Conservation (phyloP, 2,113 vertebrate genomes). For the Sapayoa aenigma region DNA sequence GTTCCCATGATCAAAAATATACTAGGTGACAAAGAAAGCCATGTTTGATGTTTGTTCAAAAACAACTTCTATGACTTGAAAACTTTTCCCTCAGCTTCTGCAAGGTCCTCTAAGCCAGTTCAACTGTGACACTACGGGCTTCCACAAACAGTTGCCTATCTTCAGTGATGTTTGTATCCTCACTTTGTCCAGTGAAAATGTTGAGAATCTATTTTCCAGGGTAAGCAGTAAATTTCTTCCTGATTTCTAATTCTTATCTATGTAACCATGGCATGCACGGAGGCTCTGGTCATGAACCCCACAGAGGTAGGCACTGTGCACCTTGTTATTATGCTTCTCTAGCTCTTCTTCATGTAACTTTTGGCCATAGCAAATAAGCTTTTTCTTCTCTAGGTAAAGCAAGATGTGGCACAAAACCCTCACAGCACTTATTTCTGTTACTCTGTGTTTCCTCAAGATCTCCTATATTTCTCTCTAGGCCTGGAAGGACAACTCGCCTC, state of each 20-base stretch:
- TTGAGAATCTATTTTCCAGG: not conserved
- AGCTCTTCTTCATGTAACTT: not conserved
- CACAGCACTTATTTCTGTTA: not conserved
- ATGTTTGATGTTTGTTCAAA: not conserved
- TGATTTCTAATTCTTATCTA: not conserved
- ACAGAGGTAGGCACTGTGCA: not conserved
- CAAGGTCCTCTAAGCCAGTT: not conserved
- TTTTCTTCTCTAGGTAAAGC: not conserved
- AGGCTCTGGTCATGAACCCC: rapidly evolving
- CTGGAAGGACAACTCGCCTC: not conserved
- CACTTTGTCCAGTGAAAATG: not conserved
- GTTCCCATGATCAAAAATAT: not conserved
- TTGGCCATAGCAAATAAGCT: not conserved
- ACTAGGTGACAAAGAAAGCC: not conserved
- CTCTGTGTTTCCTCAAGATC: not conserved
- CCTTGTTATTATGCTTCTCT: not conserved
- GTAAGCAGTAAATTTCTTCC: not conserved
- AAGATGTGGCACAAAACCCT: not conserved
- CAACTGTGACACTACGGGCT: not conserved
- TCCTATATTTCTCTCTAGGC: not conserved
- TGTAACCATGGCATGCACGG: not conserved
- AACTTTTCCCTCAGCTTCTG: not conserved
- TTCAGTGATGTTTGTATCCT: not conserved
- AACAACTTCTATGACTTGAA: not conserved
- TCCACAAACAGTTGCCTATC: not conserved